phyloP scores from a whole-genome alignment of 2,113 vertebrate species.

The Datnioides undecimradiatus region DNA sequence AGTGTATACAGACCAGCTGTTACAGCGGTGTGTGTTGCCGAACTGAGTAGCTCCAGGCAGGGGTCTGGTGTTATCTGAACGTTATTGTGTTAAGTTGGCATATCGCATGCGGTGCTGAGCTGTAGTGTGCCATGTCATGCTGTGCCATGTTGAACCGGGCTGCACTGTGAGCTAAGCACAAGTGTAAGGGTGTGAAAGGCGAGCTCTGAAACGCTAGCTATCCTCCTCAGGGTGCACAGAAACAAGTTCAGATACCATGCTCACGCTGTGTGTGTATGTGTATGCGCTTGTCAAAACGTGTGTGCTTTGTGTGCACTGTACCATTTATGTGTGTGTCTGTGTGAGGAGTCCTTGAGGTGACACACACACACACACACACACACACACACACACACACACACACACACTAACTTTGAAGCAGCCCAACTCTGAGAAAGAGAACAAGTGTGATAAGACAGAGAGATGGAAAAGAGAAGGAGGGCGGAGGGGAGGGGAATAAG shows the following conservation, averaged over 20 bases:
- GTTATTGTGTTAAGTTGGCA: constrained; percentile 69
- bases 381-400: constrained; percentile 13
- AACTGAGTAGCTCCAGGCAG: constrained; percentile 48
- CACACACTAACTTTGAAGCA: constrained; percentile 54
- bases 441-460: constrained; percentile 68
- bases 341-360: constrained; percentile 57
- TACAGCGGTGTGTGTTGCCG: constrained; percentile 42
- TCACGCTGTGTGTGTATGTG: constrained; percentile 24
- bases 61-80: constrained; percentile 64
- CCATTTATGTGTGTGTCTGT: constrained; percentile 39
- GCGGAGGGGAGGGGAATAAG: constrained; percentile 49
- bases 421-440: constrained; percentile 61
- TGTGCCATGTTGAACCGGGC: constrained; percentile 67
- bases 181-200: constrained; percentile 61
- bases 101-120: constrained; percentile 57
- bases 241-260: constrained; percentile 39
- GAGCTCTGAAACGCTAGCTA: constrained; percentile 55
- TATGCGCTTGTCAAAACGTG: constrained; percentile 3
- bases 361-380: constrained; percentile 26
- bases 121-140: constrained; percentile 56
- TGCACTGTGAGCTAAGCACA: constrained; percentile 54
- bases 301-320: constrained; percentile 25
- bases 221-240: constrained; percentile 60
- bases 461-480: constrained; percentile 49
- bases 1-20: constrained; percentile 61